Percentiles rank a stretch among this genome's conserved stretches.
Evolutionary conservation across 2,888 invertebrate genomes (phyloP).

Genomic region (Prosopocoilus inquinatus): DNA sequence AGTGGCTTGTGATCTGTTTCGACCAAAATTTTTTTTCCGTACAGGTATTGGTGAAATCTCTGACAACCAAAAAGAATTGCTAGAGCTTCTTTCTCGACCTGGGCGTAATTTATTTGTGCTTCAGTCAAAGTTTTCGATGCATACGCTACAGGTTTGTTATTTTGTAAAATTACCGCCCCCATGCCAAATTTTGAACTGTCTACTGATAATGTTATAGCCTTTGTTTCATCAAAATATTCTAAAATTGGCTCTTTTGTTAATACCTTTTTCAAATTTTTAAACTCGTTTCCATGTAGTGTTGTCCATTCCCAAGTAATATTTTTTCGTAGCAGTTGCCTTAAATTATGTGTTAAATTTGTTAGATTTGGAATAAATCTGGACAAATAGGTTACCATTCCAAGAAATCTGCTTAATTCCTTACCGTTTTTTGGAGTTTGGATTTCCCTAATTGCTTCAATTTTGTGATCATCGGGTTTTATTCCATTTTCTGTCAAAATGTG

Average conservation of each 20-base stretch:
- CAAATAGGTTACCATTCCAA: too few species aligned
- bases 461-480: too few species aligned
- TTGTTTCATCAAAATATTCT: conserved; percentile 13
- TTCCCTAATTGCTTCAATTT: too few species aligned
- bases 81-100: not conserved
- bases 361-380: too few species aligned
- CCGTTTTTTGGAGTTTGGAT: too few species aligned
- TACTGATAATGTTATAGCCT: conserved; percentile 8
- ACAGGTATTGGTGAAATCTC: too few species aligned
- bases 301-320: conserved; percentile 21
- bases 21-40: too few species aligned
- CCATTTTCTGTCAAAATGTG: too few species aligned
- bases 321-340: conserved; percentile 5
- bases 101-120: not conserved
- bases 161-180: conserved; percentile 40
- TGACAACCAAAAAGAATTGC: not conserved
- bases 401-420: too few species aligned
- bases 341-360: too few species aligned
- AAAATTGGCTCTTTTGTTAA: conserved; percentile 14
- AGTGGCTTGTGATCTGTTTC: too few species aligned
- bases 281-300: conserved; percentile 17
- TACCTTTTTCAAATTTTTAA: conserved; percentile 21
- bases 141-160: conserved; percentile 39
- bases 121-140: conserved; percentile 31
- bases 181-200: conserved; percentile 23